Base-by-base conservation (phyloP, 2,888 invertebrate genomes). In the Amphipoea oculea region DNA sequence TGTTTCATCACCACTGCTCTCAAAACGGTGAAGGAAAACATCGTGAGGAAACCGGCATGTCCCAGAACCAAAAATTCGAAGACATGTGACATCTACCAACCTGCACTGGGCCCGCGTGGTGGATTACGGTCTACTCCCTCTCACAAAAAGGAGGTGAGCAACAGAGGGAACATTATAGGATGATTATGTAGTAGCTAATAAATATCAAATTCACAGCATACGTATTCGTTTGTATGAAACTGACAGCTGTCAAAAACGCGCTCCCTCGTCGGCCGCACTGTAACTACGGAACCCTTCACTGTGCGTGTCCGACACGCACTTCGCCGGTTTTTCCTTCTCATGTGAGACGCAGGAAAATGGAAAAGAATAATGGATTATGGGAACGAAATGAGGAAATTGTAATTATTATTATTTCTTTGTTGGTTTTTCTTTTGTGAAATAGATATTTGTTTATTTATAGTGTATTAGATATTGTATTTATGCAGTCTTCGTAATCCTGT, bases 351-450 rank as follows among this genome's bases (percentile, higher is more conserved):
- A 40, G 67, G 67, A 29, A 74, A 74, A 71, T 45, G 20, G 7
- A 40, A 23, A 51, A 29, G 40, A 42, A 60, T 51, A 14, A 60
- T 54, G 51, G 45, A 62, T 69, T 78, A 78, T 48, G 36, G 48
- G n/a, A 45, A 78, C 20, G 54, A 42, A 20, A 54, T 70, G n/a
- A 45, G 42, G 29, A 42, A 14, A 45, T 45, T 57, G 9, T 12
- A 65, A 51, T 42, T 6, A 20, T 48, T 75, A 20, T n/a, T 36
- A 60, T 77, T 23, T 63, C 4, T 4, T 36, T 42, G 0, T 42
- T 68, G 9, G 17, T 17, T 40, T 45, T 51, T 17, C 9, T 36
- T 48, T n/a, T 51, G 20, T 4, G n/a, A 73, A 73, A 63, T 12
- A 70, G 6, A 4, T 57, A 1, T 36, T 7, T 54, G 17, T 57